A percentile compares a stretch with the other conserved stretches of the same genome.
Evolutionary conservation across 2,797 vertebrate genomes (phyloP).

Genomic region (Anableps anableps): DNA sequence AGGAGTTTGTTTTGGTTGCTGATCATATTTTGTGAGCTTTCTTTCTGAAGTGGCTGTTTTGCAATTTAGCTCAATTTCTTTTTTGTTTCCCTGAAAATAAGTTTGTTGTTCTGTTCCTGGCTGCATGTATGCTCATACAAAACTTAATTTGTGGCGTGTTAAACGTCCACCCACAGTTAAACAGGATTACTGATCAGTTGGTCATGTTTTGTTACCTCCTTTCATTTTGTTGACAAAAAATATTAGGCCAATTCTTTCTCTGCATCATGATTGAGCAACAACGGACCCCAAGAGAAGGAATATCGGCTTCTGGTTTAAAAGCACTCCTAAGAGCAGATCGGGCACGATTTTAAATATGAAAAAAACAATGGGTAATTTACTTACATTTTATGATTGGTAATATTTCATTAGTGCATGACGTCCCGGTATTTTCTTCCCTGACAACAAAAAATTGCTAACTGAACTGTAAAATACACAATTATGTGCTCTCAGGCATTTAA

Average conservation of each 20-base stretch:
- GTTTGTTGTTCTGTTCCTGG: neutral
- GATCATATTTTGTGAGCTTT: too few relatives aligned
- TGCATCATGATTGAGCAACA: neutral
- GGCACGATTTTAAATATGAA: neutral
- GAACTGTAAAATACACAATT: too few relatives aligned
- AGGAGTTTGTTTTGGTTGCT: neutral
- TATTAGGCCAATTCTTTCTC: neutral
- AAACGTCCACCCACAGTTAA: neutral
- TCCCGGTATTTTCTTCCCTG: too few relatives aligned
- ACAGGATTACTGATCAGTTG: neutral
- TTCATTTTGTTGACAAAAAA: neutral
- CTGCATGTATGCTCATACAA: neutral
- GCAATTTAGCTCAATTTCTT: too few relatives aligned
- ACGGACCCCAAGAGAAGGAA: neutral
- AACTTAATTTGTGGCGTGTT: neutral
- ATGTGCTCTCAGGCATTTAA: too few relatives aligned
- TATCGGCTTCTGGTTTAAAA: neutral
- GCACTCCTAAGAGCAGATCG: neutral
- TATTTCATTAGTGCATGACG: too few relatives aligned
- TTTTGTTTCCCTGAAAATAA: neutral
- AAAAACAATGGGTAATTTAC: too few relatives aligned
- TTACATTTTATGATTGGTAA: too few relatives aligned
- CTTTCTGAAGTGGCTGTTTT: too few relatives aligned
- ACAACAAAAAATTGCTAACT: too few relatives aligned
- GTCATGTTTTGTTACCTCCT: neutral